Conservation (phyloP, 1,140 invertebrate species). For the Harpegnathos saltator region DNA sequence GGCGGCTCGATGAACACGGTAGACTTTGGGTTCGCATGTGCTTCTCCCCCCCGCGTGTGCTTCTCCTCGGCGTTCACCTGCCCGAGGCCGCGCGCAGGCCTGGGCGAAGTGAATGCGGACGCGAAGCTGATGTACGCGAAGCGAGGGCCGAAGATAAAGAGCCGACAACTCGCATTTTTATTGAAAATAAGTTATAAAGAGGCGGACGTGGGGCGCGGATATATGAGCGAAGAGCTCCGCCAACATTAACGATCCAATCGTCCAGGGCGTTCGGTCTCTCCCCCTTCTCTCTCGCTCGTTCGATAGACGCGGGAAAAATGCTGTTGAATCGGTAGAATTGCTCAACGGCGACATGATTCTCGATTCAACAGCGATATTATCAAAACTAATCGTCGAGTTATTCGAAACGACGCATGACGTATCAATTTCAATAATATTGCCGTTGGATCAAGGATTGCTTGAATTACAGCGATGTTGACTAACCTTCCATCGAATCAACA, state of each 20-base stretch:
- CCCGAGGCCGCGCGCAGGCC: background rate
- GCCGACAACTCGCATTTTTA: background rate
- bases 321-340: no score
- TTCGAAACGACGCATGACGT: no score
- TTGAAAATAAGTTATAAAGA: conserved; percentile 16
- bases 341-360: no score
- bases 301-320: no score
- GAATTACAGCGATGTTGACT: no score
- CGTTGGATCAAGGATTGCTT: no score
- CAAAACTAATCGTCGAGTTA: no score
- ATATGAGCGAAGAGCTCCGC: background rate
- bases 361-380: no score
- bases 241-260: background rate
- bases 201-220: background rate
- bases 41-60: no score
- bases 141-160: background rate
- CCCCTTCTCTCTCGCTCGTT: background rate
- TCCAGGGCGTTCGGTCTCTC: no score
- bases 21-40: conserved; percentile 20
- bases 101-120: background rate
- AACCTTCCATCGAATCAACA: no score
- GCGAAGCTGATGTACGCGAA: background rate
- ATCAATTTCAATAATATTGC: no score
- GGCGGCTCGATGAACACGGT: conserved; percentile 21
- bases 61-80: background rate